Base-by-base conservation (phyloP, 37 sponge, comb jelly and placozoan genomes). In the Halisarca cf. caerulea region DNA sequence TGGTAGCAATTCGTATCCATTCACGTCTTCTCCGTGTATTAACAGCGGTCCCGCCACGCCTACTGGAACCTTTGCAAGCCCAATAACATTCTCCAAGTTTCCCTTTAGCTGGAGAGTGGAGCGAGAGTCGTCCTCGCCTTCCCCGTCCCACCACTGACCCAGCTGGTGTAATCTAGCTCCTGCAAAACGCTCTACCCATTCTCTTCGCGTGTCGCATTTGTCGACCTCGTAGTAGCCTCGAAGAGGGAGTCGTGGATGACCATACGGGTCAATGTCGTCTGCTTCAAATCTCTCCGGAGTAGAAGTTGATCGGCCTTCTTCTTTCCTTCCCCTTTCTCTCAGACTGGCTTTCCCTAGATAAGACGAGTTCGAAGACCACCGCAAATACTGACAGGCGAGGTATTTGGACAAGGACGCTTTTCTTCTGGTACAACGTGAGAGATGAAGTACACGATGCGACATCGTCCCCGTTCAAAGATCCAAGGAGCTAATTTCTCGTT, bases 21-120 rank as follows among this genome's bases (percentile, higher is more conserved):
- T 32, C 6, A 90, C 83, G 45, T 85, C 68, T 8, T 82, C 43
- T 8, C 94, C 94, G 30, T 81, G 59, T 3, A 93, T 38, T 1
- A 93, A 83, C 2, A 93, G 61, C 1, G 94, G 94, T 0, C 94
- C 94, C 18, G 61, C 88, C 27, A 87, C 30, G 27, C 88, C 91
- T 2, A 93, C 34, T 0, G 94, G 94, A 28, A 93, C 36, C 62
- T 90, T 93, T 2, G 47, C 86, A 0, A 93, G 86, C 17, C 94
- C 94, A 45, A 93, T 93, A 0, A 81, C 77, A 62, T 90, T 93
- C 83, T 93, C 94, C 2, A 88, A 78, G 79, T 93, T 93, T 1
- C 94, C 94, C 66, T 93, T 93, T 32, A 93, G 73, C 28, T 84
- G 82, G 0, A 82, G 11, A 38, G 87, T 89, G 6, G 90, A 90